Evolutionary conservation across 2,113 vertebrate genomes (phyloP).

Genomic region (Noturus placidus): DNA sequence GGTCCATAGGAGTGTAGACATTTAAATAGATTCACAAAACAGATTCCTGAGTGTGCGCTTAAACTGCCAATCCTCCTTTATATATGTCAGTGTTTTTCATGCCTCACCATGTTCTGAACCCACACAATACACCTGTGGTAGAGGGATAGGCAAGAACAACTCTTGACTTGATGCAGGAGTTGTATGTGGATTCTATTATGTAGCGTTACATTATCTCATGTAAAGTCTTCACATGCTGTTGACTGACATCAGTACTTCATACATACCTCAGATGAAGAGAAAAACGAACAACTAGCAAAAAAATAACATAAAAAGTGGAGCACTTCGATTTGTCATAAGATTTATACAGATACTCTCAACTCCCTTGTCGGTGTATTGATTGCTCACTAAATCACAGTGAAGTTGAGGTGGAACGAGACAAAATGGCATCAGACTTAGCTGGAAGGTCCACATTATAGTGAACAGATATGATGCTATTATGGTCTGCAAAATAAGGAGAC

Average conservation of each 20-base stretch:
- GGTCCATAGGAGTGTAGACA: background rate
- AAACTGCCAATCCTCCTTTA: background rate
- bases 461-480: background rate
- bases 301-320: background rate
- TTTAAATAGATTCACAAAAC: background rate
- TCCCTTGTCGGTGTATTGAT: constrained; percentile 20
- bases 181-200: background rate
- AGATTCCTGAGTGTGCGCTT: background rate
- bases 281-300: background rate
- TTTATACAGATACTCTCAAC: constrained; percentile 20
- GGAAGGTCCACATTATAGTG: background rate
- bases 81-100: background rate
- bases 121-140: background rate
- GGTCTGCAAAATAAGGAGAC: background rate
- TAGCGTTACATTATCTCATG: background rate
- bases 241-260: background rate
- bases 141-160: background rate
- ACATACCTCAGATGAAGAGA: background rate
- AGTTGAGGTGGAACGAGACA: background rate
- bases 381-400: constrained; percentile 4
- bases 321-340: background rate
- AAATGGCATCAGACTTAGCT: background rate
- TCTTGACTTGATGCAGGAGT: background rate
- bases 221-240: background rate
- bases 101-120: background rate